Conservation (phyloP, 2,888 invertebrate species). For the Scelioninae gen. 1 region DNA sequence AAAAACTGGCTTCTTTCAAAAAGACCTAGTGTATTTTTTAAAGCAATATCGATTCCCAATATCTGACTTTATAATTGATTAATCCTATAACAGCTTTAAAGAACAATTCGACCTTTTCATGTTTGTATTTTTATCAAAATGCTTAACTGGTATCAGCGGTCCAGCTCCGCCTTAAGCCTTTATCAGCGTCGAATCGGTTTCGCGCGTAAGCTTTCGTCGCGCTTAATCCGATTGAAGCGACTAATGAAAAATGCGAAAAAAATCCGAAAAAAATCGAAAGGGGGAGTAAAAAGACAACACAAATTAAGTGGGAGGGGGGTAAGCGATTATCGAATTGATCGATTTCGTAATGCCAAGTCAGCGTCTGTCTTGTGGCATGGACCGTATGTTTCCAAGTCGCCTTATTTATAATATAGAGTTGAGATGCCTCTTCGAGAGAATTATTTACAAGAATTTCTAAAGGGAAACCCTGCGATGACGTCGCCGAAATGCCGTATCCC, state of each 20-base stretch:
- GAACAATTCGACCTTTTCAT: slow-evolving; percentile 19
- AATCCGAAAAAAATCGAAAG: slow-evolving; percentile 34
- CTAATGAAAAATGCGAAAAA: slow-evolving; percentile 60
- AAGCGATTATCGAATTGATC: slow-evolving; percentile 58
- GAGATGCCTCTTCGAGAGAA: slow-evolving; percentile 62
- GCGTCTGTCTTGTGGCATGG: slow-evolving; percentile 53
- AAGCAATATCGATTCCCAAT: neutral
- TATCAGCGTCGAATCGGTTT: slow-evolving; percentile 59
- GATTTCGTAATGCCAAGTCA: slow-evolving; percentile 63
- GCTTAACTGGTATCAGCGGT: slow-evolving; percentile 8
- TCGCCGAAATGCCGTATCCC: slow-evolving; percentile 68
- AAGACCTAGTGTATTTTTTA: too few relatives aligned
- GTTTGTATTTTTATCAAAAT: slow-evolving; percentile 34
- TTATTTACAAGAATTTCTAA: slow-evolving; percentile 72
- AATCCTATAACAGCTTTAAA: slow-evolving; percentile 11
- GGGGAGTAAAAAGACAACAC: slow-evolving; percentile 41
- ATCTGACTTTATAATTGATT: slow-evolving; percentile 24
- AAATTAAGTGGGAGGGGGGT: slow-evolving; percentile 1
- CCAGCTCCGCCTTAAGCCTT: slow-evolving; percentile 43
- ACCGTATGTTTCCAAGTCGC: slow-evolving; percentile 55
- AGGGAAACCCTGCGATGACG: slow-evolving; percentile 71
- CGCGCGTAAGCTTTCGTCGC: slow-evolving; percentile 60
- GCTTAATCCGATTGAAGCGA: slow-evolving; percentile 59
- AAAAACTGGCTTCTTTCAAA: too few relatives aligned
- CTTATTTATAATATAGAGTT: slow-evolving; percentile 48